Evolutionary conservation across 2,888 invertebrate genomes (phyloP).

Genomic region (Furcula furcula): DNA sequence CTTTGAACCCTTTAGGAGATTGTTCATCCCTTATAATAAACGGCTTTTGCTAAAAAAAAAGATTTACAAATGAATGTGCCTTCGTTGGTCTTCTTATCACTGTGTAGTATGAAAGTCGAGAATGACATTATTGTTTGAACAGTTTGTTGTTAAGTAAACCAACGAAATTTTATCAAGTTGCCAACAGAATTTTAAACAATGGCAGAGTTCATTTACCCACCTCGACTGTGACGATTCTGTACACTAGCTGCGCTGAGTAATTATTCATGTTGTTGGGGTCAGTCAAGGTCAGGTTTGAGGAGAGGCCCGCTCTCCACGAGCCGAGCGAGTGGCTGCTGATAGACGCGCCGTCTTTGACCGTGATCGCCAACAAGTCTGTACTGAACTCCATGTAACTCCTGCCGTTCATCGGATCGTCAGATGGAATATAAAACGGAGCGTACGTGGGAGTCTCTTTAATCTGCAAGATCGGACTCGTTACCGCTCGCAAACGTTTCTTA

Average conservation of each 20-base stretch:
- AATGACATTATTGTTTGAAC: slow-evolving; percentile 52
- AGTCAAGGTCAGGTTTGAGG: slow-evolving; percentile 84
- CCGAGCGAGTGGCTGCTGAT: slow-evolving; percentile 87
- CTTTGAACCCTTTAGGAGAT: slow-evolving; percentile 86
- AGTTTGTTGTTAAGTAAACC: slow-evolving; percentile 57
- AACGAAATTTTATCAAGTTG: slow-evolving; percentile 53
- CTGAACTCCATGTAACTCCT: slow-evolving; percentile 88
- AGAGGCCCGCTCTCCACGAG: slow-evolving; percentile 89
- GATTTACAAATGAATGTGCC: not conserved
- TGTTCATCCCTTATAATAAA: slow-evolving; percentile 88
- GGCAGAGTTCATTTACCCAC: slow-evolving; percentile 81
- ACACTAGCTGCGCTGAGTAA: slow-evolving; percentile 91
- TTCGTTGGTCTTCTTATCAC: not conserved
- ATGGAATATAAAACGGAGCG: slow-evolving; percentile 84
- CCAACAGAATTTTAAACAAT: slow-evolving; percentile 53
- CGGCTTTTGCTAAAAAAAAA: slow-evolving; percentile 87
- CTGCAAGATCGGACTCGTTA: slow-evolving; percentile 42
- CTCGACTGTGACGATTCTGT: slow-evolving; percentile 92
- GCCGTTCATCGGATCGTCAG: slow-evolving; percentile 85
- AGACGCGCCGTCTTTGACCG: slow-evolving; percentile 87
- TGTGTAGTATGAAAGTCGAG: slow-evolving; percentile 18
- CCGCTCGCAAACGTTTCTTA: slow-evolving; percentile 5
- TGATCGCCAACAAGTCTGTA: slow-evolving; percentile 86
- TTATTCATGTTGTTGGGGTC: slow-evolving; percentile 86
- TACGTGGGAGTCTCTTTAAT: slow-evolving; percentile 85